Base-by-base conservation (phyloP, 1,140 invertebrate genomes). In the Orius laevigatus region DNA sequence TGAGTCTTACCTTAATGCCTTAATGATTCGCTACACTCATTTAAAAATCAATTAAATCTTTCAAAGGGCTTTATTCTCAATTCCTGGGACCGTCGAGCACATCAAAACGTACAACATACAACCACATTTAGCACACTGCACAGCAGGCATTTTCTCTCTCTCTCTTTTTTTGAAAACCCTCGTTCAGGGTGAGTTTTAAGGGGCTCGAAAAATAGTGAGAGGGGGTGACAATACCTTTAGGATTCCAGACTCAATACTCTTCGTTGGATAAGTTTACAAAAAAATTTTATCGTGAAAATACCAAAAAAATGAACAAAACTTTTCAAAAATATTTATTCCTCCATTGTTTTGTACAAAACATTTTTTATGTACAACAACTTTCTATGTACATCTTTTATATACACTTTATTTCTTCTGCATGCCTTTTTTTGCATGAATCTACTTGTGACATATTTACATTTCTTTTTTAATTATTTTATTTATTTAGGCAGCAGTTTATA, bases 1-100 rank as follows among this genome's bases (percentile, higher is more conserved):
- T 32, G 20, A 19, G 15, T 16, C 25, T 42, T 39, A 49, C 48
- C 48, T 31, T 19, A 16, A 11, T 43, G 39, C 34, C 35, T 20
- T 18, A 6, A 19, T 34, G 49, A 32, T 31, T 45, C 25, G 42
- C 47, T 40, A 51, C 49, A 50, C 49, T 40, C 36, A 47, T 47
- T 39, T 40, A 51, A 19, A 49, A 19, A 49, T 12, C 3, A 25
- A 25, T 25, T 25, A 25, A 25, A 25, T 8, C 25, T 25, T 25
- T n/a, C n/a, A n/a, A n/a, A n/a, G n/a, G n/a, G n/a, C n/a, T n/a
- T n/a, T n/a, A n/a, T n/a, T n/a, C n/a, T n/a, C n/a, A n/a, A n/a
- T n/a, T n/a, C n/a, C 25, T 25, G 25, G 25, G 25, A 4, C 8
- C 25, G 25, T 25, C 25, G 25, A 25, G 25, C 25, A 25, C 25